Conservation (phyloP, 2,888 invertebrate genomes). For the Mycalesis mineus region DNA sequence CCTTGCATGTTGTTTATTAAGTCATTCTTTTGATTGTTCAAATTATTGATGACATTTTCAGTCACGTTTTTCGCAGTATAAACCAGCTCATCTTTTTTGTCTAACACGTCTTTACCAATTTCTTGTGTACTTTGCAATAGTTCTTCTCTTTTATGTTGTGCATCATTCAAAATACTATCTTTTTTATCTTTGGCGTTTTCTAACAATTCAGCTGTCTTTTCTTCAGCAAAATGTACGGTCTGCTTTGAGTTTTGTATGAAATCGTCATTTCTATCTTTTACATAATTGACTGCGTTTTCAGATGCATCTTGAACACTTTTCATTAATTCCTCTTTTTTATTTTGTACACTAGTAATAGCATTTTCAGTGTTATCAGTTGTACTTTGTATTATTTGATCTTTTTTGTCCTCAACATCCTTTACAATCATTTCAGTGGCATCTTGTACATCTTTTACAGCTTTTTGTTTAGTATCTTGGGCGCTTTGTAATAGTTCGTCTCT, state of each 20-base stretch:
- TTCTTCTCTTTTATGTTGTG: slow-evolving; percentile 38
- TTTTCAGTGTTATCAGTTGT: slow-evolving; percentile 32
- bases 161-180: slow-evolving; percentile 25
- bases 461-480: slow-evolving; percentile 16
- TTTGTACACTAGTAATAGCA: slow-evolving; percentile 7
- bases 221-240: slow-evolving; percentile 25
- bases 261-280: slow-evolving; percentile 36
- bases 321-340: slow-evolving; percentile 27
- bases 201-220: slow-evolving; percentile 15
- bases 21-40: slow-evolving; percentile 33
- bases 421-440: slow-evolving; percentile 30
- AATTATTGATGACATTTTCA: slow-evolving; percentile 18
- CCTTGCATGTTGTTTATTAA: slow-evolving; percentile 35
- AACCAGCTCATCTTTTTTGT: slow-evolving; percentile 29
- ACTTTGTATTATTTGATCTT: slow-evolving; percentile 31
- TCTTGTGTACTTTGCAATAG: slow-evolving; percentile 29
- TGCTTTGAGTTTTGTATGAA: slow-evolving; percentile 27
- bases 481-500: slow-evolving; percentile 27
- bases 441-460: slow-evolving; percentile 18
- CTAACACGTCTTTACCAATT: slow-evolving; percentile 14
- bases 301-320: slow-evolving; percentile 23
- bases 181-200: slow-evolving; percentile 19
- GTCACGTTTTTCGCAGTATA: not conserved
- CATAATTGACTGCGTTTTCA: slow-evolving; percentile 24
- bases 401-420: slow-evolving; percentile 28